Evolutionary conservation across 2,888 invertebrate species (phyloP).

Genomic region (Dasypogon diadema): DNA sequence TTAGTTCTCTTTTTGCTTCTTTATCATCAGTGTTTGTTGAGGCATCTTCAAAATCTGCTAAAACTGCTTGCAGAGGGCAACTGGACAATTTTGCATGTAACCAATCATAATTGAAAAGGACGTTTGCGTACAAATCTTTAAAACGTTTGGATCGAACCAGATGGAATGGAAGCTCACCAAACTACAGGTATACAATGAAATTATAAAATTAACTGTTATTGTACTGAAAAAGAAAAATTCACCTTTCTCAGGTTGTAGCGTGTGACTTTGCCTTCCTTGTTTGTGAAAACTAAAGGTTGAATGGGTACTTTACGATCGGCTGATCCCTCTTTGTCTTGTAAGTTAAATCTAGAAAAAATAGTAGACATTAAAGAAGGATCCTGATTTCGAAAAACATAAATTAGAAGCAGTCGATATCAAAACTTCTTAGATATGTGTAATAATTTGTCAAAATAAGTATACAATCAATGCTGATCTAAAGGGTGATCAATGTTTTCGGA

Average conservation of each 20-base stretch:
- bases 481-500: too few relatives aligned
- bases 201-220: background rate
- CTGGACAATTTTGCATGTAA: slow-evolving; percentile 94
- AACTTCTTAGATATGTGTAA: too few relatives aligned
- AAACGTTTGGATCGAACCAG: slow-evolving; percentile 91
- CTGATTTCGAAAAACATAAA: too few relatives aligned
- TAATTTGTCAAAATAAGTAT: too few relatives aligned
- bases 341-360: slow-evolving; percentile 72
- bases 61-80: slow-evolving; percentile 93
- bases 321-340: slow-evolving; percentile 88
- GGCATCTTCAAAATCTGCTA: slow-evolving; percentile 96
- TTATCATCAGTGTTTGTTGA: slow-evolving; percentile 83
- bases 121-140: slow-evolving; percentile 89
- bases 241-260: slow-evolving; percentile 96
- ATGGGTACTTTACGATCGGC: slow-evolving; percentile 95
- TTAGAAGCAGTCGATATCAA: too few relatives aligned
- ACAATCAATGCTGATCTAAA: too few relatives aligned
- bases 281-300: slow-evolving; percentile 91
- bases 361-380: too few relatives aligned
- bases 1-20: slow-evolving; percentile 81
- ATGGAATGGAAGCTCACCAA: slow-evolving; percentile 96
- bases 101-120: slow-evolving; percentile 98
- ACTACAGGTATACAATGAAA: slow-evolving; percentile 71
- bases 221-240: background rate
- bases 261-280: slow-evolving; percentile 88